phyloP scores from a whole-genome alignment of 1,140 invertebrate species.

The Nasonia giraulti region DNA sequence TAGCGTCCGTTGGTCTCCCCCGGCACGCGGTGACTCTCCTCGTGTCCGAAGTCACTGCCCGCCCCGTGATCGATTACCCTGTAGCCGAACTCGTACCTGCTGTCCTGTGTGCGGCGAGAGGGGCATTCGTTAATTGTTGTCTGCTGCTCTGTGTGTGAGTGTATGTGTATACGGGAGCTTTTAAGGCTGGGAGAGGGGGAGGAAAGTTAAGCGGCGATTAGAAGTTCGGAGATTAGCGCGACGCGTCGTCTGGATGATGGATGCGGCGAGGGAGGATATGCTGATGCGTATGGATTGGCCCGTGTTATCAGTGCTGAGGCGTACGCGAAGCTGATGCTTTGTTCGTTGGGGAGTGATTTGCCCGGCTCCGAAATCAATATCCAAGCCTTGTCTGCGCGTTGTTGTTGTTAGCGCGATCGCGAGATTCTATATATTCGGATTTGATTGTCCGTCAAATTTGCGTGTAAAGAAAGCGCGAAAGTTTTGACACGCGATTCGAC shows the following conservation, averaged over 20 bases:
- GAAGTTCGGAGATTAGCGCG: not conserved
- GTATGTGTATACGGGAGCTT: not conserved
- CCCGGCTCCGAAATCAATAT: not conserved
- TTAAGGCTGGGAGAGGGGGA: not conserved
- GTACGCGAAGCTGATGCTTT: not conserved
- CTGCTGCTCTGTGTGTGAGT: not conserved
- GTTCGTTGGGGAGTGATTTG: not conserved
- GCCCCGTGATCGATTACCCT: slow-evolving; percentile 80
- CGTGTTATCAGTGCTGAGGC: not conserved
- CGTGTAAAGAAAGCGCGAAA: not conserved
- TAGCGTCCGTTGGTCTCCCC: slow-evolving; percentile 82
- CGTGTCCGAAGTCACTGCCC: slow-evolving; percentile 84
- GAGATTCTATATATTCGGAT: too few species aligned
- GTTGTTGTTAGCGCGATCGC: too few species aligned
- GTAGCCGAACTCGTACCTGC: slow-evolving; percentile 48
- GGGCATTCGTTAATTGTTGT: not conserved
- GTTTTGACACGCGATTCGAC: not conserved
- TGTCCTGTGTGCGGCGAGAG: not conserved
- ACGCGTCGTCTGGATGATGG: not conserved
- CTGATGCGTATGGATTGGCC: slow-evolving; percentile 2
- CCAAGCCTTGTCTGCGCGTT: too few species aligned
- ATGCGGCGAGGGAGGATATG: not conserved
- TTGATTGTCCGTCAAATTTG: too few species aligned
- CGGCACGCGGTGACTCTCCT: slow-evolving; percentile 78
- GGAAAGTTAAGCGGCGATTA: slow-evolving; percentile 7